Conservation (phyloP, 2,888 invertebrate genomes). For the Cylloceria caligata region DNA sequence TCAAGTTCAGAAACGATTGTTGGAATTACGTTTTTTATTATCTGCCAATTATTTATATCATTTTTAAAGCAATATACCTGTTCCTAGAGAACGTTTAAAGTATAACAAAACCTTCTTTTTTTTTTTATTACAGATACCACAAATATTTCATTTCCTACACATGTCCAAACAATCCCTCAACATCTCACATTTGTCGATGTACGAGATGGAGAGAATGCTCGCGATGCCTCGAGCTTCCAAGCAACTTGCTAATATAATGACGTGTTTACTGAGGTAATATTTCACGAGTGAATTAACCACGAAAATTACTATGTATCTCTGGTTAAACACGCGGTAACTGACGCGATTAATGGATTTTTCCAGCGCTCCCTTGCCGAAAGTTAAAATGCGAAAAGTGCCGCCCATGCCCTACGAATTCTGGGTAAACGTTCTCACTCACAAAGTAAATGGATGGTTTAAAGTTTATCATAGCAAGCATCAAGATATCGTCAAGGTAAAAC, state of each 20-base stretch:
- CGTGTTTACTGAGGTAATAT: constrained; percentile 85
- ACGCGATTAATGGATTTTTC: constrained; percentile 55
- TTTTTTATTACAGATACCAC: constrained; percentile 84
- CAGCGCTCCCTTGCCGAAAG: constrained; percentile 81
- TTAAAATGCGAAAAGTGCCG: constrained; percentile 84
- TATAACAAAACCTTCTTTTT: background rate
- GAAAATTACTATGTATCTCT: background rate
- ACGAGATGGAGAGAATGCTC: constrained; percentile 87
- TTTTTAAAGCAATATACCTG: too few relatives aligned
- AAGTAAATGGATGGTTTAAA: constrained; percentile 86
- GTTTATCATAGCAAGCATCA: constrained; percentile 83
- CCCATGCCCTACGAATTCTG: constrained; percentile 87
- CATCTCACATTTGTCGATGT: constrained; percentile 86
- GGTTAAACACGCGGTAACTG: background rate
- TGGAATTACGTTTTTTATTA: too few relatives aligned
- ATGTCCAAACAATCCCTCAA: constrained; percentile 85
- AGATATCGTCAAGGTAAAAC: constrained; percentile 79
- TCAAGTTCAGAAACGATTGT: too few relatives aligned
- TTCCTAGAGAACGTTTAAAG: background rate
- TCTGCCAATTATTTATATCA: too few relatives aligned
- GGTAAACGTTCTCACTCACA: constrained; percentile 85
- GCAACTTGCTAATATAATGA: constrained; percentile 86
- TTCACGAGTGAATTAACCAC: background rate
- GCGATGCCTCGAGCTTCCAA: constrained; percentile 86
- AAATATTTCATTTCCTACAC: constrained; percentile 86